Conservation (phyloP, 92 coral and sea anemone genomes). For the Epizoanthus fatuus region DNA sequence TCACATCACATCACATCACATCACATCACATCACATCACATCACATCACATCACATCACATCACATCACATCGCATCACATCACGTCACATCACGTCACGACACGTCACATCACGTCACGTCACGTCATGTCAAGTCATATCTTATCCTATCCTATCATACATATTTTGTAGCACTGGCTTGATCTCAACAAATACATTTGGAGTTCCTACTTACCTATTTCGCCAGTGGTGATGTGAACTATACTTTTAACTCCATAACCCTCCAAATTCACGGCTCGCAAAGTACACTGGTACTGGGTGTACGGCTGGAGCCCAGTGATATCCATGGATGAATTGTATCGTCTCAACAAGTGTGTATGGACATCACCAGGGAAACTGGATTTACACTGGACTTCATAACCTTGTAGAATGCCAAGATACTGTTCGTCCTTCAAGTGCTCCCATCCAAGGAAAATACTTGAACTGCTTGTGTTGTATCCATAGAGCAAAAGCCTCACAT, state of each 20-base stretch:
- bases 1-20: too few relatives aligned
- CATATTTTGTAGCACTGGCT: too few relatives aligned
- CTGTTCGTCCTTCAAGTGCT: slow-evolving; percentile 2
- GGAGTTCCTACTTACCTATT: neutral
- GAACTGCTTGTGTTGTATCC: slow-evolving; percentile 26
- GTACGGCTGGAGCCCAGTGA: slow-evolving; percentile 8
- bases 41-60: too few relatives aligned
- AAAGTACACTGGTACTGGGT: neutral
- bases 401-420: slow-evolving; percentile 7
- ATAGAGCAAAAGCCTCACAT: neutral
- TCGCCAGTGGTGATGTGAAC: neutral
- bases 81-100: too few relatives aligned
- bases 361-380: neutral
- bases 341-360: neutral
- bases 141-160: too few relatives aligned
- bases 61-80: too few relatives aligned
- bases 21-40: too few relatives aligned
- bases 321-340: neutral
- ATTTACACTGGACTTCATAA: neutral
- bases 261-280: slow-evolving; percentile 16
- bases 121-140: too few relatives aligned
- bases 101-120: too few relatives aligned
- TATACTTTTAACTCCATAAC: slow-evolving; percentile 1
- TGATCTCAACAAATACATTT: too few relatives aligned
- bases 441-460: slow-evolving; percentile 17